phyloP scores from a whole-genome alignment of 64 coral and sea anemone genomes.

The Stichodactyla helianthus region DNA sequence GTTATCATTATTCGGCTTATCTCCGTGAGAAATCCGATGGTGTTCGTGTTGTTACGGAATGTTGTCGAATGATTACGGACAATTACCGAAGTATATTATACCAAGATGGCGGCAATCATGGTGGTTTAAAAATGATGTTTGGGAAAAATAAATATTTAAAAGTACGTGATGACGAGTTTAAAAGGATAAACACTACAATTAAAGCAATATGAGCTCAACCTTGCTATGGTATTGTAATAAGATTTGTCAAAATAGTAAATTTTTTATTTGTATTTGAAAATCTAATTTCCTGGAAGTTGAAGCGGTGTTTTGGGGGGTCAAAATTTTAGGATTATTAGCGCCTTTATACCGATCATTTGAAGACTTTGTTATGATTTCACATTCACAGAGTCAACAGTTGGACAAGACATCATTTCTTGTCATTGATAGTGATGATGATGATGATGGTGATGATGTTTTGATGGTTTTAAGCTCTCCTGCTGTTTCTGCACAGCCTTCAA shows the following conservation, averaged over 20 bases:
- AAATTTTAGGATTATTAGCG: neutral
- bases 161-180: neutral
- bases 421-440: neutral
- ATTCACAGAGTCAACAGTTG: neutral
- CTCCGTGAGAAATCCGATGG: neutral
- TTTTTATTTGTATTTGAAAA: neutral
- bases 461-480: neutral
- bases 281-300: neutral
- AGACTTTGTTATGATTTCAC: neutral
- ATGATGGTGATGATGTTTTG: neutral
- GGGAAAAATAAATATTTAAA: neutral
- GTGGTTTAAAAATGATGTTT: neutral
- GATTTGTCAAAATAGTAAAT: neutral
- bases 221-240: neutral
- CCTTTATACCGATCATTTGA: too few species aligned
- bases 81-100: neutral
- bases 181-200: neutral
- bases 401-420: neutral
- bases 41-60: neutral
- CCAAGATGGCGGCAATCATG: slow-evolving; percentile 23
- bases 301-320: neutral
- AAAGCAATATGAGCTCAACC: neutral
- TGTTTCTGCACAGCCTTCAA: neutral
- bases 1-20: neutral
- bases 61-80: neutral